Base-by-base conservation (phyloP, 2,888 invertebrate species). In the Andrena flavipes region DNA sequence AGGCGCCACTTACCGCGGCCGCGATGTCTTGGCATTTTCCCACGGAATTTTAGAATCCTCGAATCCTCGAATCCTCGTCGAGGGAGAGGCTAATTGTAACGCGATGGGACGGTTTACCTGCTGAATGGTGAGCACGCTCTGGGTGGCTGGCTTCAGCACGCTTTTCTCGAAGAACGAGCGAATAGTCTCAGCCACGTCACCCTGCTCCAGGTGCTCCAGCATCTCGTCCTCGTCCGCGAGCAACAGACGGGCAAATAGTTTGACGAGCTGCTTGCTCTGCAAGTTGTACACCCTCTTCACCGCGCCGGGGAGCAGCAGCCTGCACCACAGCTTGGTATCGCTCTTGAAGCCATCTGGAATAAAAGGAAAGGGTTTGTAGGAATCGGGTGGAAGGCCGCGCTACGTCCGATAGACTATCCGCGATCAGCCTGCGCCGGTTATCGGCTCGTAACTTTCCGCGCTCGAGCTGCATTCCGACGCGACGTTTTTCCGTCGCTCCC, bases 171-270 rank as follows among this genome's bases (percentile, higher is more conserved):
- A 98, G 93, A 97, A 98, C 73, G 95, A 94, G 83, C 96, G 95
- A 48, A 99, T 96, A 0, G 99, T 99, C 91, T 98, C 97, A 0
- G 98, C 98, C 1, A 99, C 96, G 94, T 99, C 99, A 0, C 98
- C 98, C 92, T 98, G 96, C 91, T 98, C 98, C 87, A 99, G 95
- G 94, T 98, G 96, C 86, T 97, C 96, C 8, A 97, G 94, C 98
- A 99, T 98, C 63, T 96, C 96, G 87, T 97, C 96, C 82, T 96
- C 96, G 93, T 96, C 96, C 0, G 95, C 95, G 2, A 95, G 94
- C 87, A 99, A 97, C 80, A 99, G 96, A 94, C 96, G 96, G 63
- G 98, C 96, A 93, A 98, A 99, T 62, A 98, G 94, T 94, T 99
- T 99, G 0, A 98, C 95, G 72, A 99, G 95, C 91, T 98, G 98